phyloP scores from a whole-genome alignment of 2,113 vertebrate genomes.

The Bufo bufo region DNA sequence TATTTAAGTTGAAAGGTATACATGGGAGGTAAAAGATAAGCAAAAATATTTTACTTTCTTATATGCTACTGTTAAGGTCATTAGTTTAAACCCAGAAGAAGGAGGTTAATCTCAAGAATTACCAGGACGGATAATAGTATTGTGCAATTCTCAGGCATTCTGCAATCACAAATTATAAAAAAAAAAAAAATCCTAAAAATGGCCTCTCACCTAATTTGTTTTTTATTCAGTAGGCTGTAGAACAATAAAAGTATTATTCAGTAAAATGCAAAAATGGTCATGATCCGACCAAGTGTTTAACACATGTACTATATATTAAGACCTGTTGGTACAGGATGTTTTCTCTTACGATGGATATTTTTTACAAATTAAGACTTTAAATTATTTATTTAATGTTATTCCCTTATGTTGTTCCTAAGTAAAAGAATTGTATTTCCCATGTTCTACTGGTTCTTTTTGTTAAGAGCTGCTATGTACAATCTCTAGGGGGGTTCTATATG shows the following conservation, averaged over 20 bases:
- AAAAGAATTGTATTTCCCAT: background rate
- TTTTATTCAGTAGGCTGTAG: constrained; percentile 65
- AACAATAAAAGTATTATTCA: constrained; percentile 29
- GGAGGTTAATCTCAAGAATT: constrained; percentile 83
- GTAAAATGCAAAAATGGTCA: background rate
- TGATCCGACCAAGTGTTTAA: background rate
- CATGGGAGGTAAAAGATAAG: constrained; percentile 80
- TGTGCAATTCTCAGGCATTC: constrained; percentile 84
- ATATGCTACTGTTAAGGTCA: constrained; percentile 84
- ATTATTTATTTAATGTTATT: constrained; percentile 32
- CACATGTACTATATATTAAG: background rate
- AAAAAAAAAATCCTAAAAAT: constrained; percentile 55
- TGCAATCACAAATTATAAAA: constrained; percentile 66
- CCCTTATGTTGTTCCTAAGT: constrained; percentile 11
- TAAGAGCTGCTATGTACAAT: constrained; percentile 19
- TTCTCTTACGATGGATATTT: background rate
- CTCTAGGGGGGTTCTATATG: background rate
- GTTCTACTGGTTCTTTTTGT: background rate
- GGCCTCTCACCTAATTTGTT: constrained; percentile 65
- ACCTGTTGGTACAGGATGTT: background rate
- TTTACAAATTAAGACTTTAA: constrained; percentile 10
- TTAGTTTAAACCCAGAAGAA: constrained; percentile 81
- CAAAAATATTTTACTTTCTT: constrained; percentile 77
- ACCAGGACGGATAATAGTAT: constrained; percentile 78
- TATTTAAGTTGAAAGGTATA: constrained; percentile 82